Evolutionary conservation across 1,140 invertebrate species (phyloP), one percentile per base, ranked within the genome.

Genomic region (Drosophila jambulina): DNA sequence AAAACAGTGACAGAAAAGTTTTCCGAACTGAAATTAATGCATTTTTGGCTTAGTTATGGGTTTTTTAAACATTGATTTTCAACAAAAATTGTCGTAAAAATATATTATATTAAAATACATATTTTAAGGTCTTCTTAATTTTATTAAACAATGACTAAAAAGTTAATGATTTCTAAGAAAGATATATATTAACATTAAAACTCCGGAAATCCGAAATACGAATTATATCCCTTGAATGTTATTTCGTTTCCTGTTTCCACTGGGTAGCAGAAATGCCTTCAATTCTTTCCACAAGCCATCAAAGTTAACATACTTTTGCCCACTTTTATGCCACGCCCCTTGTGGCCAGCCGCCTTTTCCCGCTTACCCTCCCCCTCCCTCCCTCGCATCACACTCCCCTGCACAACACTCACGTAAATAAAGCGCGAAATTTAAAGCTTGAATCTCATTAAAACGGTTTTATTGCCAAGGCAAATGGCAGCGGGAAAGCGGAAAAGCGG

Each of bases 381-480:
- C 21, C 21, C 17, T 6, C 3, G 10, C 59, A 32, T 43, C 12
- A 45, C 45, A 25, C 43, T 36, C 9, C 25, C 32, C 34, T 25
- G 49, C 49, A 69, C 67, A 72, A 72, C 69, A 74, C 77, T 81
- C 60, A 75, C 84, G 78, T 88, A 84, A 90, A 90, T 88, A 90
- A 90, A 84, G 81, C 81, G 81, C 81, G 65, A 90, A 90, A 82
- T 90, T 90, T 90, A 85, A 90, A 90, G 85, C 85, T 85, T 76
- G 82, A 85, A 90, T 85, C 78, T 90, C 85, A 90, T 90, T 90
- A 90, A 90, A 90, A 90, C 80, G 78, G 61, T 90, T 90, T 90
- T 90, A 90, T 90, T 90, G 75, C 85, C 84, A 77, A 68, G 84
- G 51, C 58, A 61, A 46, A 57, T 62, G 27, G n/a, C 27, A 59